Base-by-base conservation (phyloP, 2,113 vertebrate species). In the Channa maculata region DNA sequence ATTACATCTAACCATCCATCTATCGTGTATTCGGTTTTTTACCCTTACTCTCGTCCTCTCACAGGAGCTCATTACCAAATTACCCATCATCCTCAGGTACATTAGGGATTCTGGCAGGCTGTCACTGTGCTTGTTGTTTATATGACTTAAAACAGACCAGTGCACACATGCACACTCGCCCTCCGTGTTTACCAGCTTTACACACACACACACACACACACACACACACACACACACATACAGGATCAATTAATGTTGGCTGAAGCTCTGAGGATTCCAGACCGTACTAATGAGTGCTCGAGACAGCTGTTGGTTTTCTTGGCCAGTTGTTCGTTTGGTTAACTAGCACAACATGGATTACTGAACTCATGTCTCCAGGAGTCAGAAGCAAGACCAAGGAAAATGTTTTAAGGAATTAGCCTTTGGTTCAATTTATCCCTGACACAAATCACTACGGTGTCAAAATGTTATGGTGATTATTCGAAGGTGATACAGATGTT, bases 61-160 rank as follows among this genome's bases (percentile, higher is more conserved):
- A 64, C 34, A 39, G 88, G 89, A 83, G 74, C 90, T 92, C 69
- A 82, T 92, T 92, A 90, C 88, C 84, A 67, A 73, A 91, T 90
- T 90, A 86, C 82, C 82, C 82, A 82, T 78, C 89, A 82, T 91
- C 81, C 77, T 65, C 58, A 75, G 80, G 76, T 90, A 63, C 86
- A 84, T 92, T 79, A 84, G 71, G 34, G 69, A 90, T 83, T 89
- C 89, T 90, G 88, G 78, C 88, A 88, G 77, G 77, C 89, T 91
- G 92, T 92, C 84, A 65, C 67, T 52, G 66, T 61, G 53, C 81
- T 86, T 90, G 86, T 86, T 90, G 86, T 90, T 87, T 83, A 41
- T 91, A 61, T 85, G 82, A 80, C 63, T 75, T 77, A 59, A 34
- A 79, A 80, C 82, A 87, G 85, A 86, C 78, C 66, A 73, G 2